These are phyloP conservation scores for Hedychridium roseum DNA, from an alignment of 2,888 invertebrate genomes.

Conservation along the genomic window DNA sequence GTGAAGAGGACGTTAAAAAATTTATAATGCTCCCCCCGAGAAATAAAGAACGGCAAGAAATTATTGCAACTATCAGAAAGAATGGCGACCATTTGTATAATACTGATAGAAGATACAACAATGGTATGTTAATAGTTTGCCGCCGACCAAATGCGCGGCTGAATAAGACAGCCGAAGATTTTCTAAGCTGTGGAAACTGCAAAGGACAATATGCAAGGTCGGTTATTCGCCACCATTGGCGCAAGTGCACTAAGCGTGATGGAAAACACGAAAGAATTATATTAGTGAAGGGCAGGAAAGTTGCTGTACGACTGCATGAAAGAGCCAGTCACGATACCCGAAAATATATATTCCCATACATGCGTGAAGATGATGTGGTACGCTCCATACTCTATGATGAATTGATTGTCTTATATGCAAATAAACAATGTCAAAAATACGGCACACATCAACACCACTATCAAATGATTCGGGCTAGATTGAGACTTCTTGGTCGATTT, in stretches of 20 bases:
- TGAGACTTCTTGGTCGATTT: constrained; percentile 18
- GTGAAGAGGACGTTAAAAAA: neutral
- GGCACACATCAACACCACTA: too few relatives aligned
- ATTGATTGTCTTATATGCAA: too few relatives aligned
- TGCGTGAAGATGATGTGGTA: too few relatives aligned
- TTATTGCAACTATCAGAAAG: neutral
- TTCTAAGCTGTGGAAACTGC: neutral
- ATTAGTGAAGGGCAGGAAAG: too few relatives aligned
- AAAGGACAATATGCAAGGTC: neutral
- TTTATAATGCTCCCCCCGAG: too few relatives aligned
- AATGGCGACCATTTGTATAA: neutral
- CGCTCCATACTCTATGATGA: too few relatives aligned
- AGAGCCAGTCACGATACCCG: too few relatives aligned
- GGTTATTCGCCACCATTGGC: neutral
- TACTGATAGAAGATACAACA: neutral
- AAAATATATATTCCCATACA: too few relatives aligned
- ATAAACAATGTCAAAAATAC: too few relatives aligned
- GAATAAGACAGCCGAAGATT: neutral
- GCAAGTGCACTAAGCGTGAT: neutral
- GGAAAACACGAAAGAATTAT: neutral
- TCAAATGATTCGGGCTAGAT: constrained; percentile 14
- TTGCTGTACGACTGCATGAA: too few relatives aligned
- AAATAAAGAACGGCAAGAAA: neutral
- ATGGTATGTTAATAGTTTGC: neutral
- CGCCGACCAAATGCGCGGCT: neutral